Base-by-base conservation (phyloP, 2,888 invertebrate genomes). In the Drosophila borealis region DNA sequence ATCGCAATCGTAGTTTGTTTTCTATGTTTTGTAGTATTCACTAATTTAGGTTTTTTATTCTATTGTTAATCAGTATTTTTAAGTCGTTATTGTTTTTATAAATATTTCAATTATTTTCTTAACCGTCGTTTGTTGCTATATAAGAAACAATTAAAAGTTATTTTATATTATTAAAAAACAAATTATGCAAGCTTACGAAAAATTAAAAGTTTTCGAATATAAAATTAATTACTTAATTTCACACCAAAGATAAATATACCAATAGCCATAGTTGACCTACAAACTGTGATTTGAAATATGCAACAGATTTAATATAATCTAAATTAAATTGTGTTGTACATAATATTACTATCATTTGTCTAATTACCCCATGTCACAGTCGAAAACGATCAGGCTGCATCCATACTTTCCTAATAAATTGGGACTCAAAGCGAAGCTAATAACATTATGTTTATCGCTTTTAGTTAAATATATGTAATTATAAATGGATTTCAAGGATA, bases 21-120 rank as follows among this genome's bases (percentile, higher is more conserved):
- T 79, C 80, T 70, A 81, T 80, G 76, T 90, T 90, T 87, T 90
- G 90, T 81, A 89, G 80, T 68, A 90, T 90, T 74, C 77, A 89
- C 68, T 89, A 86, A 84, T 78, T 65, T 39, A 60, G 61, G 74
- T 68, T 75, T 67, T 45, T 62, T 55, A 41, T 66, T 50, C 21
- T 62, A 49, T 54, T 59, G 39, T 57, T 61, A 53, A 55, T 39
- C 46, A 56, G 10, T 54, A 33, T 46, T 42, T 60, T 11, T 64
- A 67, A 61, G 46, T 59, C 70, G 10, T 61, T 44, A 39, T 19
- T 34, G 44, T 62, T 37, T 29, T 61, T 46, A 54, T 44, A 44
- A 50, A 29, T 64, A 51, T 60, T 67, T 54, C 33, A 33, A 25
- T 57, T 39, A 53, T 39, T 73, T 65, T 66, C 41, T 53, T 57